Evolutionary conservation across 2,888 invertebrate genomes (phyloP).

Genomic region (Agrotis ipsilon): DNA sequence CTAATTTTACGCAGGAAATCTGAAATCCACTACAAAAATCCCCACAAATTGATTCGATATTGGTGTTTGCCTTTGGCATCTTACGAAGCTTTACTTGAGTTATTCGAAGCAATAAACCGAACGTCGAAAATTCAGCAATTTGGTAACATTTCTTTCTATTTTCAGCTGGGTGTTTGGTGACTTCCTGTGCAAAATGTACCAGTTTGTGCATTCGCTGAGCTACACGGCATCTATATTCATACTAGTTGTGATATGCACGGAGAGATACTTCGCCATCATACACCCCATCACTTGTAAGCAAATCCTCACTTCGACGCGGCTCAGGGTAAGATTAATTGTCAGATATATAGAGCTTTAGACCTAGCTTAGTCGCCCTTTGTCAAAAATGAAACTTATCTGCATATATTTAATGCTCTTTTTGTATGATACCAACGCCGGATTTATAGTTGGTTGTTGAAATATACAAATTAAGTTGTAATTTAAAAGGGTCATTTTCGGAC

Average conservation of each 20-base stretch:
- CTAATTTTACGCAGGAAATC: not conserved
- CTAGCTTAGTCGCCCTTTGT: too few species aligned
- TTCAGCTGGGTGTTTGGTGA: slow-evolving; percentile 96
- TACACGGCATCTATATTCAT: slow-evolving; percentile 98
- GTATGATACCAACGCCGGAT: too few species aligned
- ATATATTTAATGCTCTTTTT: too few species aligned
- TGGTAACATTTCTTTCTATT: slow-evolving; percentile 57
- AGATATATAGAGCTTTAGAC: too few species aligned
- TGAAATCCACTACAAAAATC: not conserved
- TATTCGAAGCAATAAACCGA: slow-evolving; percentile 1
- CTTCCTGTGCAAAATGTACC: slow-evolving; percentile 97
- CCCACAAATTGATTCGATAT: slow-evolving; percentile 10
- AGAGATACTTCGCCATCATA: slow-evolving; percentile 96
- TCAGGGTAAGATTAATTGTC: slow-evolving; percentile 92
- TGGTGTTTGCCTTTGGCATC: not conserved
- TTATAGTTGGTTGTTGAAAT: too few species aligned
- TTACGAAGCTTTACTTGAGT: slow-evolving; percentile 5
- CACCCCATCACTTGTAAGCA: slow-evolving; percentile 96
- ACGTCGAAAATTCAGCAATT: slow-evolving; percentile 5
- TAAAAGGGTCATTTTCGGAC: too few species aligned
- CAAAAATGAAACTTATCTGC: too few species aligned
- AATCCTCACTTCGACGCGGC: slow-evolving; percentile 94
- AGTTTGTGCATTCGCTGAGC: slow-evolving; percentile 96
- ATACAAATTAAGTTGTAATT: too few species aligned
- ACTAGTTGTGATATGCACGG: slow-evolving; percentile 96